These are phyloP conservation scores for Bombus affinis DNA, from an alignment of 1,140 invertebrate genomes.

Conservation along the genomic window DNA sequence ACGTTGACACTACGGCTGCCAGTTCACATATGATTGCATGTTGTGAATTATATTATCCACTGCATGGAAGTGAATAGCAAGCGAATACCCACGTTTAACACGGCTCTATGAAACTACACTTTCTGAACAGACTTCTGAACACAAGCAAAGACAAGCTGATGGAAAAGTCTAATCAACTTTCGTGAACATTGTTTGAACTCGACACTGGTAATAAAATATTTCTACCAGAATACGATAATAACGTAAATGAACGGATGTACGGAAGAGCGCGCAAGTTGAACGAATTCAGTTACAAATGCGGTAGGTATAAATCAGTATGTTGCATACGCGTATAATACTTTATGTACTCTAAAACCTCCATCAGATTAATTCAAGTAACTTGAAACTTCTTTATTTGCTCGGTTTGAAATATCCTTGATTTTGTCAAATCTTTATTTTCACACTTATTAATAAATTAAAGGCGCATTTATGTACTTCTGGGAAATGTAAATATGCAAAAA, in stretches of 20 bases:
- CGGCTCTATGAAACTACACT: background rate
- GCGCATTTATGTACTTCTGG: no score
- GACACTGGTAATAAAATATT: background rate
- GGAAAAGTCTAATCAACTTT: background rate
- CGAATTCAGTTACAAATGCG: background rate
- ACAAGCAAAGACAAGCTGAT: background rate
- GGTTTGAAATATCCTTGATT: no score
- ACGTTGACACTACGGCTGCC: background rate
- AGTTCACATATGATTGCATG: background rate
- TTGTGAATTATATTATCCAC: background rate
- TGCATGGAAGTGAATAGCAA: background rate
- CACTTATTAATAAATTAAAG: no score
- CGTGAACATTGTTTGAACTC: background rate
- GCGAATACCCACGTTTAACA: background rate
- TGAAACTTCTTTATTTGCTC: background rate
- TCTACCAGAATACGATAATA: background rate
- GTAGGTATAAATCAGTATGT: conserved; percentile 5
- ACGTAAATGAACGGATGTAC: background rate
- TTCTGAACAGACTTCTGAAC: background rate
- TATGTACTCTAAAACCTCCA: background rate
- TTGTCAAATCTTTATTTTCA: no score
- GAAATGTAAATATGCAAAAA: no score
- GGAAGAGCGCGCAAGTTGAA: conserved; percentile 22
- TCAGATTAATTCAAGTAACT: background rate
- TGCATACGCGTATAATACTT: background rate